Evolutionary conservation across 2,797 vertebrate genomes (phyloP).

Genomic region (Percopsis omiscomaycus): DNA sequence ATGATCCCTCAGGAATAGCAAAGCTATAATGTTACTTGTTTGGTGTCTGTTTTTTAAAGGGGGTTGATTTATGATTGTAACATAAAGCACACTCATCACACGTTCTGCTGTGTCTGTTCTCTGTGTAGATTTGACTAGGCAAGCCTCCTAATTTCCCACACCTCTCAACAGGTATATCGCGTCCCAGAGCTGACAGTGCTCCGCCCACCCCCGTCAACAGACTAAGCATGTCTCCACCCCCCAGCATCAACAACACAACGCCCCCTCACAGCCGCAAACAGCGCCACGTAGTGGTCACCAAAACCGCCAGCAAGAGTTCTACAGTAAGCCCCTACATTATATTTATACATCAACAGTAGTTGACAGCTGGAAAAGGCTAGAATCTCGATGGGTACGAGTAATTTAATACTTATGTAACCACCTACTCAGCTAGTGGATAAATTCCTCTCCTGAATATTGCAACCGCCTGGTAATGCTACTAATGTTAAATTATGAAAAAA

Average conservation of each 20-base stretch:
- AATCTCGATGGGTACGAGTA: neutral
- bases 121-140: too few species aligned
- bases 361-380: neutral
- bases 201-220: constrained; percentile 93
- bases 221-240: constrained; percentile 91
- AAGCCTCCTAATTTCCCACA: neutral
- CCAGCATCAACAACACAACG: constrained; percentile 85
- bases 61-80: too few species aligned
- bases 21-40: too few species aligned
- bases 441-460: too few species aligned
- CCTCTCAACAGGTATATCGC: constrained; percentile 84
- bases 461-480: too few species aligned
- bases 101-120: too few species aligned
- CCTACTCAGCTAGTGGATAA: too few species aligned
- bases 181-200: constrained; percentile 90
- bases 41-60: too few species aligned
- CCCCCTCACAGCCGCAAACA: constrained; percentile 92
- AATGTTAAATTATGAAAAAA: too few species aligned
- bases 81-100: too few species aligned
- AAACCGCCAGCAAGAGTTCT: constrained; percentile 89
- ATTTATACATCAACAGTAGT: neutral
- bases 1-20: too few species aligned
- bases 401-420: too few species aligned
- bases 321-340: constrained; percentile 76
- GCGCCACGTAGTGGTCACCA: constrained; percentile 87